phyloP scores from a whole-genome alignment of 2,888 invertebrate species.

The Rotaria macrura region DNA sequence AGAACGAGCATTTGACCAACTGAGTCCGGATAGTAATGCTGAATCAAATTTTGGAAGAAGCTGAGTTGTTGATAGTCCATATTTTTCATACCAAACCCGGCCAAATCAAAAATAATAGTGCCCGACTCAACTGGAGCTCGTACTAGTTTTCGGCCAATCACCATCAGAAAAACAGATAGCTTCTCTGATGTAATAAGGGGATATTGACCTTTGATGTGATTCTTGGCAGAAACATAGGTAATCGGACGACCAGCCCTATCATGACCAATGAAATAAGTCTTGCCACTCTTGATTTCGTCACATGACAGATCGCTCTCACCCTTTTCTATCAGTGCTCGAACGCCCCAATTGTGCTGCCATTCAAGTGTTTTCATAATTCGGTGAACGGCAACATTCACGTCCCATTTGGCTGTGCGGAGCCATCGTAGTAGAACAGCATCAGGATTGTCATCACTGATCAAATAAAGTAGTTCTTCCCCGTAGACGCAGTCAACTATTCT shows the following conservation, averaged over 20 bases:
- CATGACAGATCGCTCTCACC: neutral
- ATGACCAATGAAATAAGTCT: neutral
- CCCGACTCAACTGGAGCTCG: neutral
- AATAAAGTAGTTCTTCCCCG: neutral
- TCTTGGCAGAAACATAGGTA: neutral
- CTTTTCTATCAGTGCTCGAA: too few species aligned
- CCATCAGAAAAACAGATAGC: neutral
- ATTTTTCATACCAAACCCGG: neutral
- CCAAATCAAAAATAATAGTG: neutral
- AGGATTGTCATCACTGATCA: neutral
- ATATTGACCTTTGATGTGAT: neutral
- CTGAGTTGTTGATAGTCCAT: neutral
- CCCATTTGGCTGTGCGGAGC: neutral
- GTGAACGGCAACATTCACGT: neutral
- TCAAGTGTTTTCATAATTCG: neutral
- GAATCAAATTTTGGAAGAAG: neutral
- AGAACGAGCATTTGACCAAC: neutral
- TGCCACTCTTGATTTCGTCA: neutral
- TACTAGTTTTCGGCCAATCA: neutral
- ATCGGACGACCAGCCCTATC: neutral
- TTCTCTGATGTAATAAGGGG: neutral
- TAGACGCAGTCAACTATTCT: neutral
- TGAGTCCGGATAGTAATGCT: neutral
- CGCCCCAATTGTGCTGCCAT: neutral
- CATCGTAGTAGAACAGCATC: neutral